Base-by-base conservation (phyloP, 2,888 invertebrate genomes). In the Coenonympha glycerion region DNA sequence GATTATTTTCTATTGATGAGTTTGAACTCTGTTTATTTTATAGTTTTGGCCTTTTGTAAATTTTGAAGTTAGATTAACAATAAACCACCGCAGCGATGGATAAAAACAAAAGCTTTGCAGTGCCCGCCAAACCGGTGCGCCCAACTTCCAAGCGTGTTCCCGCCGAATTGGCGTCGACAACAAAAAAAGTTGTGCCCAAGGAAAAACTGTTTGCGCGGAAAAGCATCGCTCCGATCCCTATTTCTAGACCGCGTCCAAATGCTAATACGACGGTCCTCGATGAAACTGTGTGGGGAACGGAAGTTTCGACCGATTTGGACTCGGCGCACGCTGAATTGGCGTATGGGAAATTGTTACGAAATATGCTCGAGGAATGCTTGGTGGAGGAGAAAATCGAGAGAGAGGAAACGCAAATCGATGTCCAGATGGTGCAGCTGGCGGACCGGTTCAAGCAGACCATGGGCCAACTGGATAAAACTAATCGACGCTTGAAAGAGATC, bases 371-470 rank as follows among this genome's bases (percentile, higher is more conserved):
- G 49, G 83, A 85, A 36, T 80, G 83, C 21, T 34, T 87, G 0
- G 64, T 82, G 0, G 81, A 85, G 3, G 85, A 85, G 8, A 84
- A 84, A 57, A 76, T 85, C 13, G 71, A 78, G 1, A 55, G 77
- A 0, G 86, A 86, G 31, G 78, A 81, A 39, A 80, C 77, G 0
- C 63, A 76, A 3, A 70, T 86, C 50, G 88, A 88, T n/a, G 59
- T 80, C 0, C 84, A 88, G 47, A 79, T 89, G 73, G 65, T 78
- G 0, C 74, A 77, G 33, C 49, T 89, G 8, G 80, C 82, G 0
- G 80, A 84, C 31, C 71, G 87, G 11, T 83, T 89, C 36, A 75
- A 82, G 55, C 74, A 83, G 49, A 86, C 86, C 0, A 72, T 80
- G 53, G 71, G 80, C 15, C 71, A 85, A 45, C 61, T 88, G 3